Evolutionary conservation across 2,113 vertebrate genomes (phyloP).

Genomic region (Fulica atra): DNA sequence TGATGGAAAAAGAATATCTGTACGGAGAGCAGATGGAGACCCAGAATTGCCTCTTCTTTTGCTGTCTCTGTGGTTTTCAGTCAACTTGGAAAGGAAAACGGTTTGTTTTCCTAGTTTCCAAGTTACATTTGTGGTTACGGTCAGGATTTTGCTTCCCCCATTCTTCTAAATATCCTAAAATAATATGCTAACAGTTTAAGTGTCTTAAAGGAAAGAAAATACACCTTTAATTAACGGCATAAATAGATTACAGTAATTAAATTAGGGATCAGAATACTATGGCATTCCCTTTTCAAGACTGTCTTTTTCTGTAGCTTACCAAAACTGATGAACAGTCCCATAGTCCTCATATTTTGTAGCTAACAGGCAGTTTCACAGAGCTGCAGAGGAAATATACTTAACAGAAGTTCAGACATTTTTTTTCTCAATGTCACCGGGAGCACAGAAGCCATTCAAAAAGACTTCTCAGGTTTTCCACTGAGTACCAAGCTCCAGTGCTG

Average conservation of each 20-base stretch:
- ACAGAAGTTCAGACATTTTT: not conserved
- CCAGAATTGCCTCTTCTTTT: not conserved
- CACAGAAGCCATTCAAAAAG: not conserved
- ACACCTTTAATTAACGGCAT: not conserved
- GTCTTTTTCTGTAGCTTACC: not conserved
- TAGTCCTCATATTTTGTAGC: not conserved
- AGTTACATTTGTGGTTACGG: not conserved
- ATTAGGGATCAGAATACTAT: not conserved
- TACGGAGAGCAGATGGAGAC: not conserved
- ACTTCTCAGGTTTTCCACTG: not conserved
- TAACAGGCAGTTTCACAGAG: not conserved
- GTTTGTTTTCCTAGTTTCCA: not conserved
- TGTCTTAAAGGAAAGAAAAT: not conserved
- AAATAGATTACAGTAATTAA: not conserved
- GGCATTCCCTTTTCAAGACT: not conserved
- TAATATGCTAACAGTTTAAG: not conserved
- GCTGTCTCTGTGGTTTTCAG: not conserved
- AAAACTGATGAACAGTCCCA: not conserved
- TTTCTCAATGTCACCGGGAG: not conserved
- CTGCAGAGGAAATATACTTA: not conserved
- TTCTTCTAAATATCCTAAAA: not conserved
- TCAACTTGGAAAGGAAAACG: not conserved
- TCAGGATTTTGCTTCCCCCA: accelerated
- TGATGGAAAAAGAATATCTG: not conserved
- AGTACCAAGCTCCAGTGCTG: not conserved